Base-by-base conservation (phyloP, 30 jellyfish, hydroid and myxozoan species). In the Turritopsis dohrnii region DNA sequence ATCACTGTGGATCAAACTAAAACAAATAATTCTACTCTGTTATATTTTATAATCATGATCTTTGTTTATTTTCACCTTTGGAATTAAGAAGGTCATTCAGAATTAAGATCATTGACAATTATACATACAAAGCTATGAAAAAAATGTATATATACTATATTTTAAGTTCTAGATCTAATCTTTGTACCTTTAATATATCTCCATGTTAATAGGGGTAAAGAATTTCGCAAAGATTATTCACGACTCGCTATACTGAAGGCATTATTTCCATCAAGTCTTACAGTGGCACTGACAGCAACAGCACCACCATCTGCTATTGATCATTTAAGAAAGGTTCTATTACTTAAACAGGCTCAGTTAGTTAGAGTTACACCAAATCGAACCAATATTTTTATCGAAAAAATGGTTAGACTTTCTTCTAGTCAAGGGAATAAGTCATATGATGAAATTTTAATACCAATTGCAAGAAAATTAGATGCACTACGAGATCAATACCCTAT, bases 231-330 rank as follows among this genome's bases (percentile, higher is more conserved):
- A 41, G 60, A 41, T 41, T 41, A 41, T 41, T 41, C 13, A 13
- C 60, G 60, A 3, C 60, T 41, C 13, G 60, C 60, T 41, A 28
- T 52, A 31, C 53, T 80, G 79, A 60, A 60, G 9, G 7, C 87
- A 21, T 25, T 31, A 19, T 80, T 80, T 80, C 87, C 87, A 1
- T 7, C 30, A n/a, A 60, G 29, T 3, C 87, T 84, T 21, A 60
- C 29, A 1, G 29, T 80, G 29, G 87, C 87, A 52, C 81, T 80
- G 31, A 80, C 87, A 17, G 87, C 87, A 31, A 80, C 87, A n/a
- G 87, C 87, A 31, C 87, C 87, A 21, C 83, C 87, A 52, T 13
- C 29, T 1, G 65, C 54, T 27, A 52, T 80, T 13, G 53, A 1
- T 3, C 31, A 80, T 7, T 53, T 80, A n/a, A 16, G 65, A 80